Base-by-base conservation (phyloP, 2,888 invertebrate species). In the Apodemia hepburni region DNA sequence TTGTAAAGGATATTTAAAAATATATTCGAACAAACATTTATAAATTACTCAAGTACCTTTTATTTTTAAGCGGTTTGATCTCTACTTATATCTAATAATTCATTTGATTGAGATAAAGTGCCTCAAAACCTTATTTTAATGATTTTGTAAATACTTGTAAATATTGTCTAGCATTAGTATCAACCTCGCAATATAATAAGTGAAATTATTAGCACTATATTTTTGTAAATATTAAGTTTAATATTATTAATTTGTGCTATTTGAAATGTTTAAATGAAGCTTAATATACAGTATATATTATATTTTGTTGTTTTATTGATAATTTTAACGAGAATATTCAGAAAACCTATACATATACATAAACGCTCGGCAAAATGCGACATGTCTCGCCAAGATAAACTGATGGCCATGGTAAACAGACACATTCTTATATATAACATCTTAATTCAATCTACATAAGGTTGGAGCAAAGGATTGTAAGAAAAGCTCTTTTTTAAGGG, bases 271-370 rank as follows among this genome's bases (percentile, higher is more conserved):
- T 29, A 29, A 17, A 58, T 35, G 38, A 8, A 33, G 51, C 51
- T 51, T 51, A 51, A 51, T 51, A 51, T 51, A 51, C 51, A 18
- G 6, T 51, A 18, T 60, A 57, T 17, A 51, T 6, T 70, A 72
- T 70, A 65, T 65, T 66, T 77, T 77, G 65, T 71, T 71, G 70
- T 63, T 64, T 59, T 72, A 33, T 33, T 33, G 0, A 33, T 33
- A 9, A 33, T 2, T 9, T 33, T 9, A 3, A 33, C 8, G 33
- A 33, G 33, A 33, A 33, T 9, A 33, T 33, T 33, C 33, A 33
- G 2, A 33, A 33, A 33, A 33, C 0, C 8, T 22, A 22, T 22
- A 22, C 22, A 22, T 22, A 22, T 22, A 22, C 22, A 22, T 33
- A 29, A 29, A 29, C 0, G 29, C 7, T 29, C 5, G 29, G 29